Evolutionary conservation across 2,888 invertebrate species (phyloP), one percentile per base, ranked within the genome.

Genomic region (Dioctria rufipes): DNA sequence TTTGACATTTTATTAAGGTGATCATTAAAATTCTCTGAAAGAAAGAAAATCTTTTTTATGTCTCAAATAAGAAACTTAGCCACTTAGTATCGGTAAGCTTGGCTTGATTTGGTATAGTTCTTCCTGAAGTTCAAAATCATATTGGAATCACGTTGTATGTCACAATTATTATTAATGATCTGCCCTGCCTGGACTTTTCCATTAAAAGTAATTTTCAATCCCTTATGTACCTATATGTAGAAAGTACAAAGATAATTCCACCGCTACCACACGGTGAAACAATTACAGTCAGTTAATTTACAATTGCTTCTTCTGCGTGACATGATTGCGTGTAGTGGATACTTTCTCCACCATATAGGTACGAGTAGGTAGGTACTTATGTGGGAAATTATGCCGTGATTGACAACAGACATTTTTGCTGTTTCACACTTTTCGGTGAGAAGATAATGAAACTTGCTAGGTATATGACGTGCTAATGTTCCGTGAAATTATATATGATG

Each of bases 231-330:
- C n/a, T 63, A 39, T 2, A 11, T 37, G 8, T 11, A 61, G 39
- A 39, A 60, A 60, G 13, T 3, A 3, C 37, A 63, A 63, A 25
- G 25, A 25, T 25, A 65, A 42, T 37, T 13, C 65, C 42, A 11
- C 13, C 37, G 25, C 39, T 9, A 43, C 13, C 13, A 46, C 46
- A 37, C 37, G 46, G 5, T 25, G 67, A 49, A 37, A 37, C 67
- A 67, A 67, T 67, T 67, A 67, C 67, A 25, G 46, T 13, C 6
- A 5, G 67, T 8, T 71, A 46, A 67, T 46, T 13, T 46, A 13
- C 43, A 67, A 46, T 46, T 67, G 46, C 43, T 67, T 66, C 13
- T 51, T 37, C 71, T 71, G 71, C 71, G 71, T 71, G 71, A 71
- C 71, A 54, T 25, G 11, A 37, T 71, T 71, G 71, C 71, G 71